Conservation (phyloP, 2,888 invertebrate genomes). For the Sphaerophoria rueppellii region DNA sequence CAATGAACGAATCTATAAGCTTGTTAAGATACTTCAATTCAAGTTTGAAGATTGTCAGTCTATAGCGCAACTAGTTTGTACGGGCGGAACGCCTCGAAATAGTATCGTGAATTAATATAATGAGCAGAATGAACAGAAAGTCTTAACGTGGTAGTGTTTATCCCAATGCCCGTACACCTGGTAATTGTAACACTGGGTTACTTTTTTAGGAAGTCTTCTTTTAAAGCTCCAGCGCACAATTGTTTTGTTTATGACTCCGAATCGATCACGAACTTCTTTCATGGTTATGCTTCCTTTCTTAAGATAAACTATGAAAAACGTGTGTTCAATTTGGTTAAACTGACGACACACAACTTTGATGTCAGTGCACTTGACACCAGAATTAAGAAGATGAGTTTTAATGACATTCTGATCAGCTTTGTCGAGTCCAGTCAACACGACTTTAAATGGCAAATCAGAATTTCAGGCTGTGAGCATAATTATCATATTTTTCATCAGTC, state of each 20-base stretch:
- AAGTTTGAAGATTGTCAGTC: slow-evolving; percentile 11
- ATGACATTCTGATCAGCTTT: slow-evolving; percentile 30
- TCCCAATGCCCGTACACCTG: slow-evolving; percentile 43
- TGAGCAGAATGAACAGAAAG: slow-evolving; percentile 33
- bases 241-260: slow-evolving; percentile 14
- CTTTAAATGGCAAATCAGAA: slow-evolving; percentile 36
- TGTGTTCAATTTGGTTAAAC: slow-evolving; percentile 11
- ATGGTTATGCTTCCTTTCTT: slow-evolving; percentile 27
- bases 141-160: slow-evolving; percentile 38
- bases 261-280: slow-evolving; percentile 22
- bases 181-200: too few relatives aligned
- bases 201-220: slow-evolving; percentile 25
- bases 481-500: slow-evolving; percentile 32
- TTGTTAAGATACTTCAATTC: neutral
- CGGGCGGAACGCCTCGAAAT: slow-evolving; percentile 19
- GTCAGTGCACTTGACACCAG: slow-evolving; percentile 35
- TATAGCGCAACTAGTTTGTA: slow-evolving; percentile 34
- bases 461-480: slow-evolving; percentile 29
- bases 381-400: slow-evolving; percentile 13
- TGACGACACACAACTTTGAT: slow-evolving; percentile 21
- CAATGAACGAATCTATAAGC: slow-evolving; percentile 9
- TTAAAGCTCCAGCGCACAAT: slow-evolving; percentile 45
- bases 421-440: slow-evolving; percentile 29
- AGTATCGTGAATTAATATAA: slow-evolving; percentile 7
- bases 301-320: slow-evolving; percentile 37